phyloP scores from a whole-genome alignment of 2,113 vertebrate species.

The Hyperoodon ampullatus region DNA sequence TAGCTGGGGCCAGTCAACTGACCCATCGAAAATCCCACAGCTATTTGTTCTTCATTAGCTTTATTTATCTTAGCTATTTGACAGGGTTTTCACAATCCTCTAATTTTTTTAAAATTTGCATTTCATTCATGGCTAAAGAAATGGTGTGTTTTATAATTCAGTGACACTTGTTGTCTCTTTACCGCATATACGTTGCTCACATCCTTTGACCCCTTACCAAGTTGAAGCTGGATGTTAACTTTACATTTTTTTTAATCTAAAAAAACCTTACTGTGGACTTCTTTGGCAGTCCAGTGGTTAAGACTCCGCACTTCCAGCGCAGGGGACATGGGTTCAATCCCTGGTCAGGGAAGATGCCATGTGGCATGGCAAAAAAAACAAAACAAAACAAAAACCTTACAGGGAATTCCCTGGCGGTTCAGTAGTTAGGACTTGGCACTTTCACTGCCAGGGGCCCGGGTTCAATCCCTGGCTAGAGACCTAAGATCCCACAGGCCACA shows the following conservation, averaged over 20 bases:
- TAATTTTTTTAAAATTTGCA: background rate
- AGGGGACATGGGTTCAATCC: background rate
- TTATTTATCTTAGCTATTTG: background rate
- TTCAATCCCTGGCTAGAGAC: background rate
- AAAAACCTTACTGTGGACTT: background rate
- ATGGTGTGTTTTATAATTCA: background rate
- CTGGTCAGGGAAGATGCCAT: background rate
- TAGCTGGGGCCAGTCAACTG: background rate
- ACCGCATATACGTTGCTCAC: background rate
- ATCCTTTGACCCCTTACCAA: background rate
- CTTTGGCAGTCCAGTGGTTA: background rate
- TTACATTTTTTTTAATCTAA: background rate
- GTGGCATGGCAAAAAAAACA: background rate
- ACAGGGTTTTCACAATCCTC: background rate
- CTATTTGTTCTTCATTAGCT: background rate
- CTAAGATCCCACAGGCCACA: background rate
- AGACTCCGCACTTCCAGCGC: accelerated
- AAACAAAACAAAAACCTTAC: background rate
- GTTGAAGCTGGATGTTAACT: background rate
- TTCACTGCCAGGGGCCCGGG: background rate
- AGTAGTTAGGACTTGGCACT: background rate
- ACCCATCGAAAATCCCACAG: accelerated
- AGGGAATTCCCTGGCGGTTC: background rate
- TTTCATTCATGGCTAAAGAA: background rate
- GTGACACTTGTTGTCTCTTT: background rate